Evolutionary conservation across 2,113 vertebrate genomes (phyloP), one percentile per base, ranked within the genome.

Genomic region (Xiphias gladius): DNA sequence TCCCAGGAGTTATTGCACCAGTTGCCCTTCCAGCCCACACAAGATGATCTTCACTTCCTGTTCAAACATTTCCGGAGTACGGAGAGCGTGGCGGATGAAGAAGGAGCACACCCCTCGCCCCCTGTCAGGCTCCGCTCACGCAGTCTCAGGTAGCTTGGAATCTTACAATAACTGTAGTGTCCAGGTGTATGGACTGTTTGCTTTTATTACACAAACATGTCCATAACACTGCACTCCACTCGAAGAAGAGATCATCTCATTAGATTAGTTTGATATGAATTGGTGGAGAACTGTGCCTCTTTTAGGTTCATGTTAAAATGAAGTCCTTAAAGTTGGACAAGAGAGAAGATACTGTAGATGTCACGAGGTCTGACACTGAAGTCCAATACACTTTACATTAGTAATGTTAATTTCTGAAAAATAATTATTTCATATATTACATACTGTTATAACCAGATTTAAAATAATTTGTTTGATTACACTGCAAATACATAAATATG

Each of bases 21-120:
- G 94, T 94, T 99, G 91, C 97, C 97, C 69, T 97, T 94, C 93
- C 97, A 99, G 82, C 98, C 98, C 65, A 99, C 98, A 0, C 95
- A 96, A 4, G 98, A 99, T 62, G 97, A 99, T 92, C 96, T 99
- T 76, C 95, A 96, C 91, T 97, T 98, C 94, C 96, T 99, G 88
- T 98, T 97, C 89, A 99, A 97, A 91, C 98, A 98, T 89, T 99
- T 99, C 94, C 96, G 97, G 76, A 99, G 97, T 90, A 94, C 97
- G 0, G 98, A 98, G 93, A 97, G 96, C 22, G 87, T 96, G 54
- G 95, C 93, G 7, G 96, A 96, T 0, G 97, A 98, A 72, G 97
- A 96, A 2, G 96, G 96, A 13, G 67, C 91, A 41, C 83, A 94
- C 72, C 89, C 86, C 37, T 94, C 95, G 0, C 96, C 96, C 13